Base-by-base conservation (phyloP, 2,888 invertebrate genomes). In the Drosophila borborema region DNA sequence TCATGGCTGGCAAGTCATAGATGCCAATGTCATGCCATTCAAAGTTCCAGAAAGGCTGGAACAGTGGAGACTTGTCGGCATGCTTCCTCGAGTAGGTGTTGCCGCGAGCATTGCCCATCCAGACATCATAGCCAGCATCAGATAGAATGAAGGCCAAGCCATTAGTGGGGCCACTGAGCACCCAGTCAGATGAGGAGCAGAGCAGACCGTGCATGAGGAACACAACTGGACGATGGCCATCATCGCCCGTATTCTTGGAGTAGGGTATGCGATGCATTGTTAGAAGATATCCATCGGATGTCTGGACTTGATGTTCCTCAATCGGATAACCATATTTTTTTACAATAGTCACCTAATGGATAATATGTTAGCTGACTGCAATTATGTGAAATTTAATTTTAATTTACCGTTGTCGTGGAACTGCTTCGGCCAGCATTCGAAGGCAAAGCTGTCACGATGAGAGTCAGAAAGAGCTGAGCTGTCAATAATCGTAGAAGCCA, bases 231-330 rank as follows among this genome's bases (percentile, higher is more conserved):
- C 86, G 81, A 2, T 20, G 41, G 4, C 79, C 55, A 64, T 34
- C 10, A 36, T 70, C 7, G 10, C 75, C 76, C 6, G 74, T 74
- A 48, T 78, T 58, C 23, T 82, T 60, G 5, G 91, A 90, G 46
- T 89, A 88, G 1, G 92, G 91, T 34, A 92, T 91, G 7, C 92
- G 85, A 68, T 92, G 92, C 78, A 92, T 80, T 5, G 85, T 89
- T 4, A 92, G 69, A 40, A 91, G 65, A 45, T 92, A 92, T 12
- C 92, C 92, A 78, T 92, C 92, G 1, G 87, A 81, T 0, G 92
- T 92, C 62, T 94, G 92, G 0, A 96, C 94, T 0, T 94, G 92
- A 83, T 97, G 96, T 14, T 84, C 89, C 48, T 92, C 96, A 23
- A 90, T 74, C 0, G 79, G 76, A 64, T 92, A 91, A 1, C 91